Conservation (phyloP, 2,797 vertebrate species). For the Halcyon chelicuti region DNA sequence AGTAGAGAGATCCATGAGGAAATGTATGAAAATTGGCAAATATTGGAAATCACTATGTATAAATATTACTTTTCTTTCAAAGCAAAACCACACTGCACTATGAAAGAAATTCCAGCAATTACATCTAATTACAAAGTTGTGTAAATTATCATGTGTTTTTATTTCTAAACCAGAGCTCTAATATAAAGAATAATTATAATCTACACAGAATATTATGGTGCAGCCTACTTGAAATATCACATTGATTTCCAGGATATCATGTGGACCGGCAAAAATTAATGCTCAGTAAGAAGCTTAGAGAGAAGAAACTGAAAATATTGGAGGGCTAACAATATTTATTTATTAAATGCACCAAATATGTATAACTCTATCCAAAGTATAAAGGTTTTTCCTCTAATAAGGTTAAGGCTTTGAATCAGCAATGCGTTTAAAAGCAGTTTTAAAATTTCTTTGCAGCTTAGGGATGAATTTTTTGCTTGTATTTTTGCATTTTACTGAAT, state of each 20-base stretch:
- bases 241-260: neutral
- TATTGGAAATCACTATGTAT: neutral
- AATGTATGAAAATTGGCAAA: neutral
- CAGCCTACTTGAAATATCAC: neutral
- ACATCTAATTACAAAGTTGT: neutral
- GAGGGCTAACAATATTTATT: neutral
- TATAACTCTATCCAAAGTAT: neutral
- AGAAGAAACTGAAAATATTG: neutral
- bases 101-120: neutral
- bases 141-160: neutral
- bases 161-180: neutral
- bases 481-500: neutral
- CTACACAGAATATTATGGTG: neutral
- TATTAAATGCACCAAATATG: neutral
- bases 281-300: neutral
- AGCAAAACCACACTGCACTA: neutral
- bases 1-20: neutral
- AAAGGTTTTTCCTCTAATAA: neutral
- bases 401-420: neutral
- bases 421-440: neutral
- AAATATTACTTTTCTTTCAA: neutral
- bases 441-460: neutral
- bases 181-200: slow-evolving; percentile 34
- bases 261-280: neutral
- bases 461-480: neutral